Percentiles rank a stretch among this genome's conserved stretches.
Evolutionary conservation across 2,113 vertebrate species (phyloP).

Genomic region (Cichladusa arquata): DNA sequence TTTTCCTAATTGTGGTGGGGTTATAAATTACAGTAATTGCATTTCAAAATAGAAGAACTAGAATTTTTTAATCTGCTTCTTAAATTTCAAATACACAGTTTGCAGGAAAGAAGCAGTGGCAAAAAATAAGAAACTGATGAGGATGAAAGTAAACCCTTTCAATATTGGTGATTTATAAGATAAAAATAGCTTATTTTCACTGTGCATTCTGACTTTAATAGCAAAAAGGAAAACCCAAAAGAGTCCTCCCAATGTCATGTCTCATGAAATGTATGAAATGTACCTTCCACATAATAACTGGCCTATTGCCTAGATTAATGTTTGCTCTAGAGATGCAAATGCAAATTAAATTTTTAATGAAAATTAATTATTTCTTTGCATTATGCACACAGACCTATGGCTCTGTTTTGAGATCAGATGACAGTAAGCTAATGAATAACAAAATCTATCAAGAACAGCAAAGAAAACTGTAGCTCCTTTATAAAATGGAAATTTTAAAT

Average conservation of each 20-base stretch:
- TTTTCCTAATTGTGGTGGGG: neutral
- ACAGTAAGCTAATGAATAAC: neutral
- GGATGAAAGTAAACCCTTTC: neutral
- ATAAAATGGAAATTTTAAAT: neutral
- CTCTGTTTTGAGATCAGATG: neutral
- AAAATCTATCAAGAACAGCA: neutral
- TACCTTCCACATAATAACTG: neutral
- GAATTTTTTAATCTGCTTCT: neutral
- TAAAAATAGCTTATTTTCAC: accelerated
- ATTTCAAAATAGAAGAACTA: neutral
- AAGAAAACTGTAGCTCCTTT: neutral
- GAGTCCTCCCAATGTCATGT: neutral
- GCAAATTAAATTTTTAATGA: neutral
- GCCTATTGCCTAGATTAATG: neutral
- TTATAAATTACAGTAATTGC: neutral
- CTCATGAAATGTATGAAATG: neutral
- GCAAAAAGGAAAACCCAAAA: neutral
- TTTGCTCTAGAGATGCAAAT: neutral
- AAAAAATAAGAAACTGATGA: neutral
- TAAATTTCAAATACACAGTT: neutral
- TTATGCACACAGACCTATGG: neutral
- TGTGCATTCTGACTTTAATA: neutral
- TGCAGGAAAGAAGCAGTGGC: neutral
- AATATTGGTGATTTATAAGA: neutral
- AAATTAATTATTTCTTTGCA: neutral